Percentiles rank a stretch among this genome's conserved stretches.
phyloP scores from a whole-genome alignment of 2,113 vertebrate species.

The Anarhynchus alexandrinus region DNA sequence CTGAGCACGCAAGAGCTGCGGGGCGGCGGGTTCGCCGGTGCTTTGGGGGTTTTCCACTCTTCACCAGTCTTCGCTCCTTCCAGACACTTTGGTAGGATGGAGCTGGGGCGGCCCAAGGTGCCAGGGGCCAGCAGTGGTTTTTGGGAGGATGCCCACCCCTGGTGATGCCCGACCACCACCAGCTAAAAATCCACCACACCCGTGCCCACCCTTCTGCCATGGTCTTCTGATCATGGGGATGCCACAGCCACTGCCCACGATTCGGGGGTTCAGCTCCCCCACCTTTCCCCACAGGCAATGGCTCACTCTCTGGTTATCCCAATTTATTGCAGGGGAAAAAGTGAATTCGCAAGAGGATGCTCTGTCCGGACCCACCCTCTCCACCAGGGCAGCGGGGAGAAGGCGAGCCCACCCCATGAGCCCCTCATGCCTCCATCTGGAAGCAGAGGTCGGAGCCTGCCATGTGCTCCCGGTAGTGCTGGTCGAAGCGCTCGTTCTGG shows the following conservation, averaged over 20 bases:
- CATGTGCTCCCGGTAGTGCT: conserved; percentile 63
- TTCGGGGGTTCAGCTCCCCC: background rate
- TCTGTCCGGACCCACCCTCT: background rate
- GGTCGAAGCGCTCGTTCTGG: conserved; percentile 63
- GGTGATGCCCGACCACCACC: background rate
- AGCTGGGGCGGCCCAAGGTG: background rate
- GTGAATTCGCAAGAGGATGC: accelerated
- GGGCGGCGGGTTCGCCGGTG: accelerated
- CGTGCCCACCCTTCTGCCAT: background rate
- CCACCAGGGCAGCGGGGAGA: accelerated
- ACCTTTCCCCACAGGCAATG: background rate
- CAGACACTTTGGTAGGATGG: background rate
- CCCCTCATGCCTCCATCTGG: conserved; percentile 32
- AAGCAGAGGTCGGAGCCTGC: conserved; percentile 44
- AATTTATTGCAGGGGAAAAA: background rate
- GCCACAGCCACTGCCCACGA: accelerated
- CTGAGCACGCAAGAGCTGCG: accelerated
- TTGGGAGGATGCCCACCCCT: background rate
- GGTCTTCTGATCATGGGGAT: background rate
- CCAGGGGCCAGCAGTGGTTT: accelerated
- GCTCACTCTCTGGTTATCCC: background rate
- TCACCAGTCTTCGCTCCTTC: accelerated
- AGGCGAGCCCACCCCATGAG: background rate
- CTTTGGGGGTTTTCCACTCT: background rate
- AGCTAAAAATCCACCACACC: background rate